These are phyloP conservation scores for Yponomeuta evonymella DNA, from an alignment of 2,888 invertebrate species.

Conservation along the genomic window DNA sequence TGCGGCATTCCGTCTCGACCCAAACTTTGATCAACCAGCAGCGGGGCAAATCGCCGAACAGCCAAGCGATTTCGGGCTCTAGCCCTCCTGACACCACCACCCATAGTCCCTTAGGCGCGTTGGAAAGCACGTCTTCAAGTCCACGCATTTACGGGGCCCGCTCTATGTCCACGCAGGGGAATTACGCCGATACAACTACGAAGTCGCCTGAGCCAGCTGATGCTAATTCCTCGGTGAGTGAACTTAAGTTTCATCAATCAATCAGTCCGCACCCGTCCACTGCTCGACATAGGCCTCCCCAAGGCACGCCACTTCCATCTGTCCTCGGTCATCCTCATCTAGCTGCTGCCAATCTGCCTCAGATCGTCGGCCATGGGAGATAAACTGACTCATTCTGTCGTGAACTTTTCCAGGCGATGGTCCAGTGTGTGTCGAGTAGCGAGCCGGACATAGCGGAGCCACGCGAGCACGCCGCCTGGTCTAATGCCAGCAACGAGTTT, in stretches of 20 bases:
- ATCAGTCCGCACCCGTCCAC: too few species aligned
- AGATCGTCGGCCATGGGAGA: not conserved
- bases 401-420: conserved; percentile 79
- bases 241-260: too few species aligned
- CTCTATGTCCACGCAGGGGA: conserved; percentile 31
- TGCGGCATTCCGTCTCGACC: conserved; percentile 84
- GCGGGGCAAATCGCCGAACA: conserved; percentile 24
- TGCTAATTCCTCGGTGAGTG: conserved; percentile 57
- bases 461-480: conserved; percentile 50
- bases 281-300: too few species aligned
- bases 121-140: conserved; percentile 40
- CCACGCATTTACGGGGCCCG: conserved; percentile 15
- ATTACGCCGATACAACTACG: conserved; percentile 66
- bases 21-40: conserved; percentile 78
- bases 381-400: not conserved
- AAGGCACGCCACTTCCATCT: too few species aligned
- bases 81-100: conserved; percentile 90
- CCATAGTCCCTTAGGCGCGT: conserved; percentile 84
- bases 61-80: conserved; percentile 39
- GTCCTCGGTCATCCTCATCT: too few species aligned
- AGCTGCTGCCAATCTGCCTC: too few species aligned
- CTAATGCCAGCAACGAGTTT: conserved; percentile 53
- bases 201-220: conserved; percentile 63
- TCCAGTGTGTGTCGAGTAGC: conserved; percentile 91
- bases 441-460: conserved; percentile 81